phyloP scores from a whole-genome alignment of 2,113 vertebrate species.

The Paraplagusia blochii region DNA sequence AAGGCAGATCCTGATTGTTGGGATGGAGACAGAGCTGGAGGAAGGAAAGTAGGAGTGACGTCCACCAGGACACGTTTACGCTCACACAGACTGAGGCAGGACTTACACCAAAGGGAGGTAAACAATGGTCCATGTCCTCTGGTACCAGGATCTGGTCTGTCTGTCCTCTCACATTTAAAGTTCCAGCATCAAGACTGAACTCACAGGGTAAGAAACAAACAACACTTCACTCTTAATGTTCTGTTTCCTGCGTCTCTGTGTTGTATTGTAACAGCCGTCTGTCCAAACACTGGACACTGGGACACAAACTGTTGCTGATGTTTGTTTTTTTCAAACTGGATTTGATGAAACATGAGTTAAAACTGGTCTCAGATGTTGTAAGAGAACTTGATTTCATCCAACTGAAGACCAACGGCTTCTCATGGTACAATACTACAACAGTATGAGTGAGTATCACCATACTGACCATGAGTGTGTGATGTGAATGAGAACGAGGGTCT shows the following conservation, averaged over 20 bases:
- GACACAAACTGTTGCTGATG: too few species aligned
- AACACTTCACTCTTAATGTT: slow-evolving; percentile 6
- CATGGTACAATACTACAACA: too few species aligned
- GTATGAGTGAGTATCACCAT: too few species aligned
- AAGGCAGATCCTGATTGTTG: slow-evolving; percentile 78
- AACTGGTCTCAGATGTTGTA: too few species aligned
- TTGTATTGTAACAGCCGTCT: too few species aligned
- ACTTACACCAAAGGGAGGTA: background rate
- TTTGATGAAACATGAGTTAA: too few species aligned
- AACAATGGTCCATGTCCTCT: slow-evolving; percentile 6
- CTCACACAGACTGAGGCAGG: slow-evolving; percentile 20
- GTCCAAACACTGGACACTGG: too few species aligned
- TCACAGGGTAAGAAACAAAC: slow-evolving; percentile 47
- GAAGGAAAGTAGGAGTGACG: slow-evolving; percentile 14
- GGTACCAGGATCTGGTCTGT: background rate
- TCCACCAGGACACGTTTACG: slow-evolving; percentile 29
- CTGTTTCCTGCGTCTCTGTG: background rate
- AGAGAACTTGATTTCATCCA: too few species aligned
- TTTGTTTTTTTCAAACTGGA: too few species aligned
- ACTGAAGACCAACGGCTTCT: too few species aligned
- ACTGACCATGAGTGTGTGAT: slow-evolving; percentile 28
- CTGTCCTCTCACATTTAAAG: slow-evolving; percentile 7
- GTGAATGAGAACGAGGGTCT: slow-evolving; percentile 29
- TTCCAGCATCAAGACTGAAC: slow-evolving; percentile 8
- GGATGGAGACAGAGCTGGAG: slow-evolving; percentile 49